Evolutionary conservation across 1,140 invertebrate genomes (phyloP), one percentile per base, ranked within the genome.

Genomic region (Lutraria rhynchaena): DNA sequence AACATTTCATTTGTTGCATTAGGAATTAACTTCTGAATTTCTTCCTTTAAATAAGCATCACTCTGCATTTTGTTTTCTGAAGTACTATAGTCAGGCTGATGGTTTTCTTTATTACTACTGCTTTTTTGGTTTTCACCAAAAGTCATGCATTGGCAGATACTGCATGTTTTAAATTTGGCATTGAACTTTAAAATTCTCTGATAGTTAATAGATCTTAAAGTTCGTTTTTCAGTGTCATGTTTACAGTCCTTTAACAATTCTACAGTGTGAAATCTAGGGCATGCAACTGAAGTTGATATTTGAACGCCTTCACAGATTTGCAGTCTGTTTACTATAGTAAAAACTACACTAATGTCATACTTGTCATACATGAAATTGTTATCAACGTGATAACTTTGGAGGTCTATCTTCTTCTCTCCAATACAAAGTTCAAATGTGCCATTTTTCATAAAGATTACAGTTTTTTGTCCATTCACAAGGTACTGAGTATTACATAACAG

Each of bases 231-330:
- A 17, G n/a, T 27, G 13, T 37, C 60, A 3, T 63, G 15, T 4
- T 37, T 37, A 63, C 31, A n/a, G 22, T 63, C 60, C 17, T 35
- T 35, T 35, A 35, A 63, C 31, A n/a, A 4, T 63, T 63, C 60
- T 37, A 63, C 17, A 37, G 33, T 35, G 22, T 63, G 60, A 35
- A 24, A 63, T 37, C 60, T 44, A 35, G 60, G 9, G 29, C 11
- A 35, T 35, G 37, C 33, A 37, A 63, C 37, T 17, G 31, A 37
- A 37, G 2, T 4, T n/a, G 29, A 7, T 3, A 63, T n/a, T 13
- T 37, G 9, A 7, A 63, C 60, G 3, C 60, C 60, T 22, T n/a
- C 11, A 37, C 60, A 63, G 9, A 35, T 15, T 37, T 63, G 11
- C 29, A 63, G 33, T 7, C 11, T 37, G 7, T 63, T 63, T 35